phyloP scores from a whole-genome alignment of 2,797 vertebrate genomes.

The Pipistrellus kuhlii region DNA sequence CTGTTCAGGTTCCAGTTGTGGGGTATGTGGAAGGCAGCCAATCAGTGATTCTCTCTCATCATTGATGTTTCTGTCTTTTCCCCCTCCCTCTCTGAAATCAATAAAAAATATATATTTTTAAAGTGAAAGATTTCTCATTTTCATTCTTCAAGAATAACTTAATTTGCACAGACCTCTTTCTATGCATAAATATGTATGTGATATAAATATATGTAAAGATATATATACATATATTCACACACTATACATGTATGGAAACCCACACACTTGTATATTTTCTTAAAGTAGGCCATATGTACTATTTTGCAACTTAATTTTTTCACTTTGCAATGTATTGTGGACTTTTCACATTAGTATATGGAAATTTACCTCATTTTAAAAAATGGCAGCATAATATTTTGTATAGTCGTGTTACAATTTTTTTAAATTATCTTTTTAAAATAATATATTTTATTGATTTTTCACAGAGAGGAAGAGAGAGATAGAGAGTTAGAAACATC shows the following conservation, averaged over 20 bases:
- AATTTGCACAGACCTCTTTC: constrained; percentile 44
- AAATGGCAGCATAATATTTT: constrained; percentile 44
- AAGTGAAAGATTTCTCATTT: constrained; percentile 48
- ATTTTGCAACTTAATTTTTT: constrained; percentile 57
- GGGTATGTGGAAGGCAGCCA: too few species aligned
- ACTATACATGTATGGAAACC: neutral
- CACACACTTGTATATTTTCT: constrained; percentile 35
- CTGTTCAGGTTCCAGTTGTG: too few species aligned
- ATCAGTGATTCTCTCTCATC: too few species aligned
- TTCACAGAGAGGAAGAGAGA: too few species aligned
- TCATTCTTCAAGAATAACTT: constrained; percentile 53
- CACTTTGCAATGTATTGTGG: constrained; percentile 18
- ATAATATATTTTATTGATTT: too few species aligned
- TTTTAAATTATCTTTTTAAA: neutral
- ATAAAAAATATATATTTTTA: too few species aligned
- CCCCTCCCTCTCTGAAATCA: too few species aligned
- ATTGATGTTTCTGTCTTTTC: too few species aligned
- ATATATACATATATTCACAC: neutral
- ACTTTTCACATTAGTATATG: constrained; percentile 53
- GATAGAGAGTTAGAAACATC: too few species aligned
- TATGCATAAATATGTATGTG: constrained; percentile 8
- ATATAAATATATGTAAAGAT: neutral
- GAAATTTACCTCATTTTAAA: constrained; percentile 53
- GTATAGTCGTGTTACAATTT: constrained; percentile 44
- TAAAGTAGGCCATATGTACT: constrained; percentile 39